These are phyloP conservation scores for Cyanistes caeruleus DNA, from an alignment of 2,113 vertebrate species.

Conservation along the genomic window DNA sequence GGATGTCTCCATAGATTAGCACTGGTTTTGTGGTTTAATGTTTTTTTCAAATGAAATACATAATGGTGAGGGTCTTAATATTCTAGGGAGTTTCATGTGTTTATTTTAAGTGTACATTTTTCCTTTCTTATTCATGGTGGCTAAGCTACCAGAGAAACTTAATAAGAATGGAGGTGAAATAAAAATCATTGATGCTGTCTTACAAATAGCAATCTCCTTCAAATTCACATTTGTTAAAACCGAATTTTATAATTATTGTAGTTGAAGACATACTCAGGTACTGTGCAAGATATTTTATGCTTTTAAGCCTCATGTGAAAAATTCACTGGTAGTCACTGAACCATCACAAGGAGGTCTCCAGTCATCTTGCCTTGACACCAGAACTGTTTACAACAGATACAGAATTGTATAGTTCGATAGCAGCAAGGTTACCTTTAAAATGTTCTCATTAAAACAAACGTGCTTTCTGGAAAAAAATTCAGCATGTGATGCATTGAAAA, in stretches of 20 bases:
- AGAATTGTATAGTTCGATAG: neutral
- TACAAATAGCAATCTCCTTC: neutral
- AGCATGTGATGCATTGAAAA: neutral
- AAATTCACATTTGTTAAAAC: neutral
- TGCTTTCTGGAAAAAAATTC: neutral
- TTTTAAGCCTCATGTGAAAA: neutral
- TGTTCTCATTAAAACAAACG: neutral
- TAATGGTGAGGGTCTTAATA: neutral
- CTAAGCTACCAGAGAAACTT: neutral
- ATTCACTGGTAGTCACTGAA: neutral
- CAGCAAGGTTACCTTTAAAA: slow-evolving; percentile 17
- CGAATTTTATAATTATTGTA: neutral
- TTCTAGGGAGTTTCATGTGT: neutral
- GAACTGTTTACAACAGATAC: neutral
- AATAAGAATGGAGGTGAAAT: neutral
- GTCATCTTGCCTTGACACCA: neutral
- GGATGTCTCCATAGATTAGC: neutral
- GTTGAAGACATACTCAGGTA: neutral
- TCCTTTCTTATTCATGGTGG: neutral
- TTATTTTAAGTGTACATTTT: neutral
- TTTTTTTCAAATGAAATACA: neutral
- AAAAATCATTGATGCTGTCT: neutral
- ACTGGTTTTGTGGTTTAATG: neutral
- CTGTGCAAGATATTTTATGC: neutral
- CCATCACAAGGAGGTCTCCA: neutral